These are phyloP conservation scores for Enteromius fasciolatus DNA, from an alignment of 2,797 vertebrate genomes.

Conservation along the genomic window DNA sequence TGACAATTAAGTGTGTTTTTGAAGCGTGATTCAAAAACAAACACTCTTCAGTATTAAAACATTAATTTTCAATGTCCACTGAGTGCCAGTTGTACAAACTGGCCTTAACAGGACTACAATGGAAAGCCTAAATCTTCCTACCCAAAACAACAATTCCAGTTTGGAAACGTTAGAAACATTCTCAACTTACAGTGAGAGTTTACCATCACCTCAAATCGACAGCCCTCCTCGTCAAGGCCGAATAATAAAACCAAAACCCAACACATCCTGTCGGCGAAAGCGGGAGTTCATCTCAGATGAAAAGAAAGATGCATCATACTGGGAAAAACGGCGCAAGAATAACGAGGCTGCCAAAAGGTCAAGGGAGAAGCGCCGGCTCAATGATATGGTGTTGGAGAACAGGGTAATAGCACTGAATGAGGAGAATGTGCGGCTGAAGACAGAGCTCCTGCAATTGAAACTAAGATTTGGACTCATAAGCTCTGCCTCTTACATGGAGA, in stretches of 20 bases:
- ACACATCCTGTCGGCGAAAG: constrained; percentile 76
- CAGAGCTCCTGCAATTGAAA: constrained; percentile 83
- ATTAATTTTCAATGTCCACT: constrained; percentile 59
- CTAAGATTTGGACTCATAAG: constrained; percentile 84
- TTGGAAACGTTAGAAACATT: constrained; percentile 68
- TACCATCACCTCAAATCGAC: constrained; percentile 68
- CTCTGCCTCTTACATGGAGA: constrained; percentile 81
- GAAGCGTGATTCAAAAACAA: constrained; percentile 13
- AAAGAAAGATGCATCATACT: constrained; percentile 86
- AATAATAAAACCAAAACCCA: constrained; percentile 73
- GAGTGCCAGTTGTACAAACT: constrained; percentile 66
- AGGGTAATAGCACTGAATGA: constrained; percentile 83
- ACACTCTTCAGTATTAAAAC: constrained; percentile 51
- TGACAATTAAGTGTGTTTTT: constrained; percentile 7
- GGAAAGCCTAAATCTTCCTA: constrained; percentile 77
- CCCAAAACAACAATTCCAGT: constrained; percentile 66
- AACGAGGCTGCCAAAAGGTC: constrained; percentile 87
- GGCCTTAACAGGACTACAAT: constrained; percentile 68
- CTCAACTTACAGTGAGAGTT: constrained; percentile 66
- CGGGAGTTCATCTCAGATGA: constrained; percentile 87
- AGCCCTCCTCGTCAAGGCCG: constrained; percentile 61
- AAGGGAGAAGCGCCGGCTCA: constrained; percentile 83
- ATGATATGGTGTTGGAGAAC: constrained; percentile 86
- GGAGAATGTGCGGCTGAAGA: constrained; percentile 83
- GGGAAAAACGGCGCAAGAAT: constrained; percentile 87